phyloP scores from a whole-genome alignment of 2,797 vertebrate species.

The Pangasius sanitwongsei region DNA sequence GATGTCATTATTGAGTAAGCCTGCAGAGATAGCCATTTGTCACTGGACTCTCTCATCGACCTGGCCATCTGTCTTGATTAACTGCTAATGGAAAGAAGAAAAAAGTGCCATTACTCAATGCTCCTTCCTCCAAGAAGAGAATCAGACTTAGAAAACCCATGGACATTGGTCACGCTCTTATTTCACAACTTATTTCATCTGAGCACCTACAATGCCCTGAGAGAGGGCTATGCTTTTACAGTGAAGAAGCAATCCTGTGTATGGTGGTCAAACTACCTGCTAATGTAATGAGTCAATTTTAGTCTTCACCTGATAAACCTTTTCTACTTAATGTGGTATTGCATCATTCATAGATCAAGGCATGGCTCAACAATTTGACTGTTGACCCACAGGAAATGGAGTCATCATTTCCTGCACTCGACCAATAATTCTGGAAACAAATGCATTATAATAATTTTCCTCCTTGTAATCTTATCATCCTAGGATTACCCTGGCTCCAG shows the following conservation, averaged over 20 bases:
- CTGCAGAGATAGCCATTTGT: slow-evolving; percentile 6
- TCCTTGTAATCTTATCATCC: neutral
- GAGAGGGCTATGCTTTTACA: neutral
- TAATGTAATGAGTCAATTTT: neutral
- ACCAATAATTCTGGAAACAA: neutral
- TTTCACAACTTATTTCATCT: neutral
- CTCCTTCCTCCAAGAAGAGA: neutral
- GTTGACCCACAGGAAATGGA: neutral
- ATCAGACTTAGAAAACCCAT: neutral
- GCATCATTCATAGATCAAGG: neutral
- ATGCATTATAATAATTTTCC: neutral
- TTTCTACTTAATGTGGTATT: neutral
- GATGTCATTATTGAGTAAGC: neutral
- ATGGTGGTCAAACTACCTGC: neutral
- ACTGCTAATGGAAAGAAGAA: neutral
- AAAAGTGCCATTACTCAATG: neutral
- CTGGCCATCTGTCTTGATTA: slow-evolving; percentile 3
- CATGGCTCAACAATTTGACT: neutral
- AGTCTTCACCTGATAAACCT: neutral
- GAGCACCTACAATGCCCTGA: neutral
- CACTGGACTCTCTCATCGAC: neutral
- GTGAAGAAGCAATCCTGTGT: too few species aligned
- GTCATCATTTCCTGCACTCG: neutral
- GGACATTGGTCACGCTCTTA: neutral
- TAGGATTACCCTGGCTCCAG: neutral